Percentiles rank a stretch among this genome's conserved stretches.
Conservation (phyloP, 2,888 invertebrate species). For the Xestia c-nigrum region DNA sequence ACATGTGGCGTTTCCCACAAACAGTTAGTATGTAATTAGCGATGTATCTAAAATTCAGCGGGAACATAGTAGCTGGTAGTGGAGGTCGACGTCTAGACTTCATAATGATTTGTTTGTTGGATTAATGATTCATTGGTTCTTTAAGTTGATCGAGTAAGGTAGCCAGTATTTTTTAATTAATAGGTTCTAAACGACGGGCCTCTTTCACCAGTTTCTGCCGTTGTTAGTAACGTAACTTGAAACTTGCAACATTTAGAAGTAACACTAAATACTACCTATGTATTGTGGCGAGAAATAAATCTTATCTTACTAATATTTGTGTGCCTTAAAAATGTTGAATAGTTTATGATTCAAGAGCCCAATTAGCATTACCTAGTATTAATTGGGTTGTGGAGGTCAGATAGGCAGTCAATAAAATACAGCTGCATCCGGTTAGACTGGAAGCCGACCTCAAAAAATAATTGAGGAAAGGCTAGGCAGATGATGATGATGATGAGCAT, state of each 20-base stretch:
- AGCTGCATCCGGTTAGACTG: too few species aligned
- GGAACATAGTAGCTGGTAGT: slow-evolving; percentile 32
- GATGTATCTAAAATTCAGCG: slow-evolving; percentile 54
- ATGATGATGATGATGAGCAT: background rate
- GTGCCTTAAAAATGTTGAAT: background rate
- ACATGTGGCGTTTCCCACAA: slow-evolving; percentile 66
- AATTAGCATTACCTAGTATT: too few species aligned
- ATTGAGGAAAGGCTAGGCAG: too few species aligned
- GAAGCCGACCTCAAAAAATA: too few species aligned
- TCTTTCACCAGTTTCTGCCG: background rate
- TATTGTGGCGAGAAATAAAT: too few species aligned
- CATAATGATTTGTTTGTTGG: slow-evolving; percentile 1
- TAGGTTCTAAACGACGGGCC: background rate
- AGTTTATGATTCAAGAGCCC: too few species aligned
- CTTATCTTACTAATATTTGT: too few species aligned
- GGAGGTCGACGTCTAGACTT: slow-evolving; percentile 10
- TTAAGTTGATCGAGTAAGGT: background rate
- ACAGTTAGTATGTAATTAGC: slow-evolving; percentile 56
- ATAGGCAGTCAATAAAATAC: too few species aligned
- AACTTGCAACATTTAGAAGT: too few species aligned
- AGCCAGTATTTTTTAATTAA: background rate
- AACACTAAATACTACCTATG: too few species aligned
- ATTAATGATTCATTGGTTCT: background rate
- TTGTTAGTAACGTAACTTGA: background rate
- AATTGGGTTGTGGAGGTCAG: too few species aligned